These are phyloP conservation scores for Pangasius macronema DNA, from an alignment of 2,797 vertebrate genomes.

Conservation along the genomic window DNA sequence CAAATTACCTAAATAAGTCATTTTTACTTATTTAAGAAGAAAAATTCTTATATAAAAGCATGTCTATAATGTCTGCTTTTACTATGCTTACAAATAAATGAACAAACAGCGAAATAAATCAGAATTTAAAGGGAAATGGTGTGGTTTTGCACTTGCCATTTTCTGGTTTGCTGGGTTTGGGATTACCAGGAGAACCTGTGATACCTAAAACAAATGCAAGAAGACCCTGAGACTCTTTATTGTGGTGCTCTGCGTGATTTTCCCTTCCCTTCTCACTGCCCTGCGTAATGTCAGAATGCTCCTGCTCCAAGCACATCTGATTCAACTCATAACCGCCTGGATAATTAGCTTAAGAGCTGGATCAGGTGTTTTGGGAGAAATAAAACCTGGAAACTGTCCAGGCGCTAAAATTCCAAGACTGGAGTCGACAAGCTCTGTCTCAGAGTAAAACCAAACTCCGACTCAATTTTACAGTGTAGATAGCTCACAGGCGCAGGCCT, in stretches of 20 bases:
- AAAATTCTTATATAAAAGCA: background rate
- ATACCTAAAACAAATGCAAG: background rate
- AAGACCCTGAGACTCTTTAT: background rate
- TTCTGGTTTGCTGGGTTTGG: background rate
- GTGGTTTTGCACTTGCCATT: background rate
- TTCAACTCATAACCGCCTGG: constrained; percentile 17
- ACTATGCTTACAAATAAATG: background rate
- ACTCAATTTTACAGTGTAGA: background rate
- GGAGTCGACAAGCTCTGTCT: background rate
- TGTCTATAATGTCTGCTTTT: background rate
- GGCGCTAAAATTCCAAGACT: background rate
- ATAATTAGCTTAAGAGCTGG: constrained; percentile 7
- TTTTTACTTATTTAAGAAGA: too few relatives aligned
- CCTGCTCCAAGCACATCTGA: constrained; percentile 18
- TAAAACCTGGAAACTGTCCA: constrained; percentile 11
- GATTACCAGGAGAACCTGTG: background rate
- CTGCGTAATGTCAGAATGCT: constrained; percentile 2
- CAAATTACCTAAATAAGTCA: too few relatives aligned
- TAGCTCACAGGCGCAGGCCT: constrained; percentile 6
- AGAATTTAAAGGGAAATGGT: background rate
- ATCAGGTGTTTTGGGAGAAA: constrained; percentile 11
- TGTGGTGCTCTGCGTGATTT: background rate
- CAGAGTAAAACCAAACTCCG: constrained; percentile 8
- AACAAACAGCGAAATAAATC: background rate
- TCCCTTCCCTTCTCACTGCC: background rate